Evolutionary conservation across 2,113 vertebrate genomes (phyloP), one percentile per base, ranked within the genome.

Genomic region (Panthera tigris): DNA sequence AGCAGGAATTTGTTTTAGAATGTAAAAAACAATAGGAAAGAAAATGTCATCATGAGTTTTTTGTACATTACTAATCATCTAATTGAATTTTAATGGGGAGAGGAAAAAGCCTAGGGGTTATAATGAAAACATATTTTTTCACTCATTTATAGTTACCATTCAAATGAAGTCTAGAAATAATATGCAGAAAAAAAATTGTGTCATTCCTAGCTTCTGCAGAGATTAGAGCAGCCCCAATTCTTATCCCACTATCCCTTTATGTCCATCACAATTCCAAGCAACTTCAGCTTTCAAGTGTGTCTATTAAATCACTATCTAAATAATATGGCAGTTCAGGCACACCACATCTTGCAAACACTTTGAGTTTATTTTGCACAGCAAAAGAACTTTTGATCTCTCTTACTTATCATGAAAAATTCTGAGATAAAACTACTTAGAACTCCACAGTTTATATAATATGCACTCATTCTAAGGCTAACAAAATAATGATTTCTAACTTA

Each of bases 11-110:
- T 93, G 14, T 85, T 86, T 89, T 88, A 97, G 50, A 86, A 82
- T 84, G 18, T 45, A 89, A 91, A 89, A 52, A 65, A n/a, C 45
- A 92, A 66, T 71, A 83, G 45, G 71, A 85, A 78, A 93, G 80
- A 89, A 87, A 89, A 91, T 73, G 41, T 83, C n/a, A 57, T 76
- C 14, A 27, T 76, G 33, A 87, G n/a, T 94, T 90, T 86, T 78
- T 81, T 15, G 33, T 88, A 65, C 3, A 41, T 86, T 78, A 82
- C n/a, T 68, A 89, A 95, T 96, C 63, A 69, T 85, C 86, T 92
- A 93, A 93, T 89, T 91, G 79, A 95, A 95, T 95, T 92, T 93
- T 91, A 96, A 89, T 86, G 41, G 8, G 36, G 3, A 96, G 27
- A 95, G 36, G 39, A 78, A 94, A 76, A 73, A 89, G 15, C 31